Base-by-base conservation (phyloP, 1,140 invertebrate species). In the Thereuonema tuberculata region DNA sequence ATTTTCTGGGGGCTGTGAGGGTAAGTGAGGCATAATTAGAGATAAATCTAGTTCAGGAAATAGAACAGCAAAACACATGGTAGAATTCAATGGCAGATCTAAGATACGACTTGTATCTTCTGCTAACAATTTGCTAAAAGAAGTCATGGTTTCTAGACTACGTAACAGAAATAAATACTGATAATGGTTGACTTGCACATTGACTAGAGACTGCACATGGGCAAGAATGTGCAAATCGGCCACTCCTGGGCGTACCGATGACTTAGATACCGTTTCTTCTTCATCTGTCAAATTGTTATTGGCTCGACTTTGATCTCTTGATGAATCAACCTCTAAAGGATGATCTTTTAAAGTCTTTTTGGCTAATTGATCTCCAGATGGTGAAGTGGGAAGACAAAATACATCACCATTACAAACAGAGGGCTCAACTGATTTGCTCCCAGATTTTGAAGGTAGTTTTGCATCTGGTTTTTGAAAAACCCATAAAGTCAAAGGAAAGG, bases 121-220 rank as follows among this genome's bases (percentile, higher is more conserved):
- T 20, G 83, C 80, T 27, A 95, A 71, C 71, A 87, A 90, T 1
- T 85, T 84, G 1, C 82, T 78, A 73, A 93, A 76, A 70, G 89
- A 85, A 1, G 84, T 78, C 3, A 91, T 67, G n/a, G 85, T 80
- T 74, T 97, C 92, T 24, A 84, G 76, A 50, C 93, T 75, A 50
- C 92, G 77, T 67, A 94, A 72, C 25, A 96, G 71, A 72, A 96
- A 95, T 53, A 96, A 77, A 72, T 86, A 86, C 75, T 96, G 93
- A 73, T 89, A 93, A 73, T 96, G 92, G 76, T 92, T 94, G 31
- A 93, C 77, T 71, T 94, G 90, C 1, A 91, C 71, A 63, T 63
- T 65, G 2, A 65, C 23, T 20, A 66, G 24, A 43, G 62, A 64
- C 27, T 63, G 59, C 20, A 65, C 47, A 58, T 65, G 64, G 14